These are phyloP conservation scores for Lates japonicus DNA, from an alignment of 2,797 vertebrate genomes.

Conservation along the genomic window DNA sequence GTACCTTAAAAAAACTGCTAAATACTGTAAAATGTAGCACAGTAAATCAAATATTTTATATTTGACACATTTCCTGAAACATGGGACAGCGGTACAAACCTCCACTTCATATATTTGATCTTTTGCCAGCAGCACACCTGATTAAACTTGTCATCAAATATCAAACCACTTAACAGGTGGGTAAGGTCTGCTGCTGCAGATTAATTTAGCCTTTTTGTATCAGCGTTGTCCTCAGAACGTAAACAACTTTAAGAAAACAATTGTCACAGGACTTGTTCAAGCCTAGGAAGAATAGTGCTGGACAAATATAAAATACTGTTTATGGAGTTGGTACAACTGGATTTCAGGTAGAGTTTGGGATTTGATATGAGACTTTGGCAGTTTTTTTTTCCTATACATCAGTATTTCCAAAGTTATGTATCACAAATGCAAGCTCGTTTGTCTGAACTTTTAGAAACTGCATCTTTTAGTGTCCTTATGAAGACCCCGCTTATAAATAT, in stretches of 20 bases:
- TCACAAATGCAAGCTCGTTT: neutral
- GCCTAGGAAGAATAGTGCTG: neutral
- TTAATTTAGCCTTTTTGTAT: neutral
- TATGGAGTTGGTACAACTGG: neutral
- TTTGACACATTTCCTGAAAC: neutral
- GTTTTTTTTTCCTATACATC: neutral
- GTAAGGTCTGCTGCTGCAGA: slow-evolving; percentile 3
- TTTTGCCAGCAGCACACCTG: neutral
- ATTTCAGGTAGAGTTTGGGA: slow-evolving; percentile 1
- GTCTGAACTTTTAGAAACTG: neutral
- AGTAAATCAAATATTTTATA: neutral
- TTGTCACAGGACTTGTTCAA: neutral
- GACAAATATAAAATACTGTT: neutral
- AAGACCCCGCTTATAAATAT: neutral
- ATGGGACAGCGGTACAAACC: neutral
- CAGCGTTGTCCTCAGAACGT: neutral
- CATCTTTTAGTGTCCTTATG: neutral
- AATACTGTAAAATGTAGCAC: neutral
- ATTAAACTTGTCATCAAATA: slow-evolving; percentile 4
- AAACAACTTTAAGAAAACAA: slow-evolving; percentile 6
- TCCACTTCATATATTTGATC: neutral
- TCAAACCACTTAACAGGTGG: neutral
- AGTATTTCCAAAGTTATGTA: neutral
- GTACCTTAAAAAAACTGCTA: neutral
- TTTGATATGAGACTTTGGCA: neutral